A percentile compares a stretch with the other conserved stretches of the same genome.
These are phyloP conservation scores for Agrypnus murinus DNA, from an alignment of 2,888 invertebrate species.

Conservation along the genomic window DNA sequence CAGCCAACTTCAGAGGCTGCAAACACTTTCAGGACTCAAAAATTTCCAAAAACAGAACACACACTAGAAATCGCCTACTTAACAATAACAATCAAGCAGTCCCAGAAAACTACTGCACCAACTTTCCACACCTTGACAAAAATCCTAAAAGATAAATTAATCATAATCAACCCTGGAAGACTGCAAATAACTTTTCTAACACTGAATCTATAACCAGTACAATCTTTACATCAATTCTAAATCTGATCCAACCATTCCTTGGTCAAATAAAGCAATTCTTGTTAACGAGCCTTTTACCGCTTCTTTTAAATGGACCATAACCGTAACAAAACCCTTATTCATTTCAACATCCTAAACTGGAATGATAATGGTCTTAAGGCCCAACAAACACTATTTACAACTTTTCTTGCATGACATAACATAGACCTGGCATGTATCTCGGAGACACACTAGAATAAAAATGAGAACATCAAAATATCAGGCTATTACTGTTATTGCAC, in stretches of 20 bases:
- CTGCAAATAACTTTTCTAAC: not conserved
- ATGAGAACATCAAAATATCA: too few species aligned
- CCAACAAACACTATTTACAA: slow-evolving; percentile 2
- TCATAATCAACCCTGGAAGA: too few species aligned
- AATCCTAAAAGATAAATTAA: too few species aligned
- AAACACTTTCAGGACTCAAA: slow-evolving; percentile 2
- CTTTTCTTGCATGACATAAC: slow-evolving; percentile 1
- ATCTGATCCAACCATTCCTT: not conserved
- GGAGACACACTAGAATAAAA: too few species aligned
- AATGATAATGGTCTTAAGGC: too few species aligned
- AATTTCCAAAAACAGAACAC: not conserved
- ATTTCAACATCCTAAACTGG: slow-evolving; percentile 23
- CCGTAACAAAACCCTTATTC: not conserved
- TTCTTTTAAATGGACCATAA: slow-evolving; percentile 18
- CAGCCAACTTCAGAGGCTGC: too few species aligned
- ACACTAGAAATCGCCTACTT: not conserved
- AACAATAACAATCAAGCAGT: not conserved
- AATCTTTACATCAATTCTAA: not conserved
- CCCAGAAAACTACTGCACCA: not conserved
- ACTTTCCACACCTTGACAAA: too few species aligned
- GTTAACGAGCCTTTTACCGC: slow-evolving; percentile 14
- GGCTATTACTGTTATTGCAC: slow-evolving; percentile 8
- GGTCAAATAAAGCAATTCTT: slow-evolving; percentile 24
- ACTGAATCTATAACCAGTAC: not conserved
- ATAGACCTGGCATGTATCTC: slow-evolving; percentile 19